These are phyloP conservation scores for Stenurella melanura DNA, from an alignment of 2,888 invertebrate species.

Conservation along the genomic window DNA sequence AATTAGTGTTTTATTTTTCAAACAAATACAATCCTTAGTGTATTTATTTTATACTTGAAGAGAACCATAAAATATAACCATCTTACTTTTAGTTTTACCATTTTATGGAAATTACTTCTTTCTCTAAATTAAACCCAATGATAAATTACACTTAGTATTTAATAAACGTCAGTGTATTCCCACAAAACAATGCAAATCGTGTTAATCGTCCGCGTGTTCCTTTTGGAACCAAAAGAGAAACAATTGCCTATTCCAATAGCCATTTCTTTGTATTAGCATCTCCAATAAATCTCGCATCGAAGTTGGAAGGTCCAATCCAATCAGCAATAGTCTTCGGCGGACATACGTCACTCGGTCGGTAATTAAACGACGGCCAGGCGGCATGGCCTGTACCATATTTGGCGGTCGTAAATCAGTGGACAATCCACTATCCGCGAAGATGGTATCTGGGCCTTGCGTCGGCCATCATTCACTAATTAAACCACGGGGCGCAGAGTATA, in stretches of 20 bases:
- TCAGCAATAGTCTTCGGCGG: slow-evolving; percentile 32
- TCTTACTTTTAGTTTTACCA: background rate
- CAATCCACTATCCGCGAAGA: slow-evolving; percentile 46
- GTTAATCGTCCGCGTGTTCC: slow-evolving; percentile 28
- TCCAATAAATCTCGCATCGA: slow-evolving; percentile 37
- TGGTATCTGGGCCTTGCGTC: slow-evolving; percentile 37
- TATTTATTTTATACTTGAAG: background rate
- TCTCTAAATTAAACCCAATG: background rate
- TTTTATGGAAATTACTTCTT: background rate
- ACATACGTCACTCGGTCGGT: slow-evolving; percentile 46
- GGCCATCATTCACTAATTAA: slow-evolving; percentile 47
- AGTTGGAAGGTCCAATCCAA: slow-evolving; percentile 37
- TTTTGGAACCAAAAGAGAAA: slow-evolving; percentile 28
- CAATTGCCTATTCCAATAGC: slow-evolving; percentile 34
- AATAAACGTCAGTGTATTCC: slow-evolving; percentile 3
- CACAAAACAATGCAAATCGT: slow-evolving; percentile 33
- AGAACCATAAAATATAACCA: background rate
- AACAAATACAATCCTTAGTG: background rate
- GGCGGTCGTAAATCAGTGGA: slow-evolving; percentile 55
- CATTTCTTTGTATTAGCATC: slow-evolving; percentile 41
- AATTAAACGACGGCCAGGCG: slow-evolving; percentile 56
- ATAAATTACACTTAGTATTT: background rate
- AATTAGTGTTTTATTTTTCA: too few relatives aligned
- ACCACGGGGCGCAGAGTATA: slow-evolving; percentile 39
- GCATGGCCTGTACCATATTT: slow-evolving; percentile 56